A percentile compares a stretch with the other conserved stretches of the same genome.
phyloP scores from a whole-genome alignment of 2,113 vertebrate species.

The Catharus minimus region DNA sequence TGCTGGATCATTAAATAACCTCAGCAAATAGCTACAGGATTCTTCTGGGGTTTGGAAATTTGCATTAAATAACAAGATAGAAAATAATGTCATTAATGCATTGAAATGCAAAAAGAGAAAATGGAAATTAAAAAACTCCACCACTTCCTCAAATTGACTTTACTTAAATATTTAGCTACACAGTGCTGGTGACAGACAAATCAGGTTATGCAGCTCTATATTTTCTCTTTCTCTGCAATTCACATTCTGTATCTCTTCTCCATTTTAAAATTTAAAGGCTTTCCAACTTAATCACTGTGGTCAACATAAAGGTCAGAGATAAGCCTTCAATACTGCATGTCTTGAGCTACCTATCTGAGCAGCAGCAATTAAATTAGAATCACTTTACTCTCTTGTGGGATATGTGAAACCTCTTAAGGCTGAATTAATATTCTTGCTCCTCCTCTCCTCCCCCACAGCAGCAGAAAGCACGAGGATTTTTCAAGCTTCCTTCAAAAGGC shows the following conservation, averaged over 20 bases:
- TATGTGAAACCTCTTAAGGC: background rate
- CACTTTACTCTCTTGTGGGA: conserved; percentile 6
- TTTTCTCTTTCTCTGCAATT: background rate
- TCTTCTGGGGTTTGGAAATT: background rate
- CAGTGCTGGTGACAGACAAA: background rate
- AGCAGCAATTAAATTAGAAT: conserved; percentile 12
- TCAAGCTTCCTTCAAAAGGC: background rate
- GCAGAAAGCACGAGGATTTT: background rate
- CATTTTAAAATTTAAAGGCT: conserved; percentile 11
- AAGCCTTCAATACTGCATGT: background rate
- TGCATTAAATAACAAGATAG: background rate
- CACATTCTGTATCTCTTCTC: background rate
- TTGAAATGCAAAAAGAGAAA: background rate
- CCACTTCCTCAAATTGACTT: background rate
- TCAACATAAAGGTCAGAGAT: conserved; percentile 29
- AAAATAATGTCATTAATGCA: background rate
- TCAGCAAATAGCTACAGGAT: background rate
- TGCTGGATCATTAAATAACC: background rate
- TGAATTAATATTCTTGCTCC: conserved; percentile 10
- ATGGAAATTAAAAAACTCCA: background rate
- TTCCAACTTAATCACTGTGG: conserved; percentile 10
- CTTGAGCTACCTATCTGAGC: background rate
- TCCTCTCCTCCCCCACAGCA: background rate
- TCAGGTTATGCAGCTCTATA: background rate
- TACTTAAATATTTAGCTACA: background rate